Percentiles rank a stretch among this genome's conserved stretches.
Evolutionary conservation across 2,113 vertebrate species (phyloP).

Genomic region (Phyllostomus hastatus): DNA sequence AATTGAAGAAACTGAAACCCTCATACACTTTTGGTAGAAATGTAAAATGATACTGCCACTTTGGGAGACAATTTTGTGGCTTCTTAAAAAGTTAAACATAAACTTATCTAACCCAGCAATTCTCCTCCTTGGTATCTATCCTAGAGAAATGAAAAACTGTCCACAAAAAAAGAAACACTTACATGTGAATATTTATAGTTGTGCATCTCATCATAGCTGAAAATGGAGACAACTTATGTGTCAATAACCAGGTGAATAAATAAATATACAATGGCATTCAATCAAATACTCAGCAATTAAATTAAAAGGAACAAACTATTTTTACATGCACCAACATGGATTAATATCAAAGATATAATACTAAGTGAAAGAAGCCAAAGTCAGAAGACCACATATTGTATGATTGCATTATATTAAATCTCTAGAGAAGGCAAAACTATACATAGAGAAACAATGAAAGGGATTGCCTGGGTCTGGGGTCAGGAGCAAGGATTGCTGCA

Average conservation of each 20-base stretch:
- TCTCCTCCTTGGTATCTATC: neutral
- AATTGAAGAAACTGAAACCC: neutral
- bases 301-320: neutral
- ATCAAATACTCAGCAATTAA: neutral
- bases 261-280: neutral
- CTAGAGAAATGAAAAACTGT: neutral
- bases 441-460: neutral
- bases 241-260: neutral
- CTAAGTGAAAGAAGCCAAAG: neutral
- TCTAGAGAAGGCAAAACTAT: neutral
- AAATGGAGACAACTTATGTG: neutral
- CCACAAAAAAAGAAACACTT: neutral
- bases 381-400: neutral
- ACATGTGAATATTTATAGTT: neutral
- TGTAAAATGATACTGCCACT: neutral
- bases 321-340: neutral
- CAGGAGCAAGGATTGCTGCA: neutral
- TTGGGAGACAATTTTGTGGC: neutral
- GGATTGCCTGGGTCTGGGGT: neutral
- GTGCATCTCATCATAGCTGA: neutral
- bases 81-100: neutral
- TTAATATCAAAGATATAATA: neutral
- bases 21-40: neutral
- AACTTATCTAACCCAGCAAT: neutral
- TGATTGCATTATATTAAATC: neutral